phyloP scores from a whole-genome alignment of 2,888 invertebrate species.

The Drosophila helvetica region DNA sequence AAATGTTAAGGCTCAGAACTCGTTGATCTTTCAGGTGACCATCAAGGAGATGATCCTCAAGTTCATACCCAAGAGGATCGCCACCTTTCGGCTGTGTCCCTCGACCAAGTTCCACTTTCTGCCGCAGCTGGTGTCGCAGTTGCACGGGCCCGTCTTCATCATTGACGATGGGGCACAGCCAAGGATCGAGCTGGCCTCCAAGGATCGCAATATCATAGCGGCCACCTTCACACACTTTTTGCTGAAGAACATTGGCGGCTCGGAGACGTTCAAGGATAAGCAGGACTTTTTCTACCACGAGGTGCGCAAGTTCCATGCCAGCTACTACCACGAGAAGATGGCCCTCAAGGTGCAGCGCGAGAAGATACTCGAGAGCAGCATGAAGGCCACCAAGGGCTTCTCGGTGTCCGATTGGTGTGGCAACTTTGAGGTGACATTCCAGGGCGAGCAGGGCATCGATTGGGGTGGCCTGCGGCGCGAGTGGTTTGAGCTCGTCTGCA shows the following conservation, averaged over 20 bases:
- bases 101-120: constrained; percentile 94
- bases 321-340: constrained; percentile 93
- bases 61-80: constrained; percentile 95
- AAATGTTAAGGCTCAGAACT: constrained; percentile 79
- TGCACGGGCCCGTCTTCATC: constrained; percentile 88
- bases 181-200: constrained; percentile 91
- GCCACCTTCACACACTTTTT: constrained; percentile 96
- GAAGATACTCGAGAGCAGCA: constrained; percentile 91
- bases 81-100: constrained; percentile 95
- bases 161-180: constrained; percentile 97
- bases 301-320: constrained; percentile 93
- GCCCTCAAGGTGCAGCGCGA: constrained; percentile 92
- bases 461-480: constrained; percentile 97
- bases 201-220: constrained; percentile 94
- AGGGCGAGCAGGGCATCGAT: constrained; percentile 97
- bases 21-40: constrained; percentile 86
- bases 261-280: constrained; percentile 95
- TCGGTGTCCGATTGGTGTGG: constrained; percentile 96
- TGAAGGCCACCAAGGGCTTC: constrained; percentile 94
- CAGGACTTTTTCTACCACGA: constrained; percentile 92
- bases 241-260: constrained; percentile 96
- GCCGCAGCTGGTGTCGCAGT: constrained; percentile 82
- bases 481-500: constrained; percentile 97
- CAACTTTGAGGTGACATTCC: constrained; percentile 96
- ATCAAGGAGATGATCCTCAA: constrained; percentile 96